phyloP scores from a whole-genome alignment of 2,888 invertebrate genomes.

The Troglohyphantes excavatus region DNA sequence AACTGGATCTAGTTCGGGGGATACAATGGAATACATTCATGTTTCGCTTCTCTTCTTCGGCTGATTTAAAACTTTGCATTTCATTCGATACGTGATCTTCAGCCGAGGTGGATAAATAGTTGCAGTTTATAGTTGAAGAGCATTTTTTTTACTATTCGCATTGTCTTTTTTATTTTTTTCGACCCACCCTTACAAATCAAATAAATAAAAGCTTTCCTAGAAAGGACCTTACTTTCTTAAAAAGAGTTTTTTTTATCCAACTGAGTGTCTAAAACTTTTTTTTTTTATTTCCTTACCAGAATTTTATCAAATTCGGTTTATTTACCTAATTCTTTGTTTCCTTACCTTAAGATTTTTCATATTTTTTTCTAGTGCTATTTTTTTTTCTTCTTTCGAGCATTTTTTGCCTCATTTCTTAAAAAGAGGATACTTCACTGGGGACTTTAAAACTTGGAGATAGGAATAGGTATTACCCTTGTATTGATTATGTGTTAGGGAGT shows the following conservation, averaged over 20 bases:
- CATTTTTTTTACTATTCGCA: conserved; percentile 33
- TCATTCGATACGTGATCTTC: conserved; percentile 45
- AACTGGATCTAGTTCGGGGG: conserved; percentile 1
- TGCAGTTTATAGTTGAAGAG: conserved; percentile 29
- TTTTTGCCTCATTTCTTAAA: conserved; percentile 14
- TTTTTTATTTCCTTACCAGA: conserved; percentile 17
- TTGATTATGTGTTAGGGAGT: conserved; percentile 50
- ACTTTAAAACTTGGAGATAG: conserved; percentile 29
- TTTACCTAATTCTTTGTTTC: conserved; percentile 72
- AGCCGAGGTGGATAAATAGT: background rate
- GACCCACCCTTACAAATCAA: conserved; percentile 33
- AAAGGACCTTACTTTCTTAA: conserved; percentile 17
- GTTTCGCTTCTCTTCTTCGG: background rate
- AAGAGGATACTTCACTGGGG: conserved; percentile 36
- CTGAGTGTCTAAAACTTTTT: conserved; percentile 30
- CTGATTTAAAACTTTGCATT: conserved; percentile 66
- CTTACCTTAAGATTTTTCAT: conserved; percentile 42
- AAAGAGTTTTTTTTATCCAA: conserved; percentile 8
- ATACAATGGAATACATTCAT: conserved; percentile 27
- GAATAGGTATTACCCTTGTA: conserved; percentile 46
- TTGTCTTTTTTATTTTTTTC: conserved; percentile 1
- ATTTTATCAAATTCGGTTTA: conserved; percentile 62
- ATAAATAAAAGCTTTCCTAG: conserved; percentile 68
- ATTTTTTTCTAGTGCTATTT: conserved; percentile 28
- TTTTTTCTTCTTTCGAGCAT: background rate